phyloP scores from a whole-genome alignment of 2,888 invertebrate genomes.

The Mythimna albipuncta region DNA sequence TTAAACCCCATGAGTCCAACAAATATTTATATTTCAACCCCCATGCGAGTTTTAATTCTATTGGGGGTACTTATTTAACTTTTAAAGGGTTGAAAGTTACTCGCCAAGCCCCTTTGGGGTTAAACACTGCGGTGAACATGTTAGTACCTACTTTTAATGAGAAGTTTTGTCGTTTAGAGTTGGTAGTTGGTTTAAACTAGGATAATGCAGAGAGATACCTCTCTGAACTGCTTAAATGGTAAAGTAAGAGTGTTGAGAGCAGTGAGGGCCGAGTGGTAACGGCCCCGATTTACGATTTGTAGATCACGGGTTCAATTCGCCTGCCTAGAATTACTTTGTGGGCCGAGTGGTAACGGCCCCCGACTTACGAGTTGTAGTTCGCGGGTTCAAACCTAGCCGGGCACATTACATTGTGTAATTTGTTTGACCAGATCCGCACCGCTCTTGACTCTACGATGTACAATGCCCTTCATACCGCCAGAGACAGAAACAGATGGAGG shows the following conservation, averaged over 20 bases:
- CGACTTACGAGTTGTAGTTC: no score
- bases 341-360: no score
- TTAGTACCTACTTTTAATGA: background rate
- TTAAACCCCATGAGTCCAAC: background rate
- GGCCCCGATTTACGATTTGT: no score
- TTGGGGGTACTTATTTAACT: slow-evolving; percentile 37
- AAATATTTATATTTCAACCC: slow-evolving; percentile 30
- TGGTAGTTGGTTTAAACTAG: slow-evolving; percentile 7
- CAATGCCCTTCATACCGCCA: no score
- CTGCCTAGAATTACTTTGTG: no score
- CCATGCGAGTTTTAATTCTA: slow-evolving; percentile 25
- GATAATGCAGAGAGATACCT: background rate
- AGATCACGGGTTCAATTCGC: no score
- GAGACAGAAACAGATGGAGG: no score
- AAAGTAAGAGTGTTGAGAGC: background rate
- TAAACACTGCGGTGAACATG: slow-evolving; percentile 1
- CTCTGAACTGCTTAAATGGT: background rate
- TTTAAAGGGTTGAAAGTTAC: slow-evolving; percentile 38
- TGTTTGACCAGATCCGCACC: no score
- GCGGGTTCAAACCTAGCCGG: no score
- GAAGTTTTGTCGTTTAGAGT: slow-evolving; percentile 17
- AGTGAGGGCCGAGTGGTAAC: no score
- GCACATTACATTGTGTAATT: no score
- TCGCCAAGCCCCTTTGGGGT: slow-evolving; percentile 15
- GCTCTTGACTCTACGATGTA: no score